phyloP scores from a whole-genome alignment of 2,113 vertebrate genomes.

The Xenopus borealis region DNA sequence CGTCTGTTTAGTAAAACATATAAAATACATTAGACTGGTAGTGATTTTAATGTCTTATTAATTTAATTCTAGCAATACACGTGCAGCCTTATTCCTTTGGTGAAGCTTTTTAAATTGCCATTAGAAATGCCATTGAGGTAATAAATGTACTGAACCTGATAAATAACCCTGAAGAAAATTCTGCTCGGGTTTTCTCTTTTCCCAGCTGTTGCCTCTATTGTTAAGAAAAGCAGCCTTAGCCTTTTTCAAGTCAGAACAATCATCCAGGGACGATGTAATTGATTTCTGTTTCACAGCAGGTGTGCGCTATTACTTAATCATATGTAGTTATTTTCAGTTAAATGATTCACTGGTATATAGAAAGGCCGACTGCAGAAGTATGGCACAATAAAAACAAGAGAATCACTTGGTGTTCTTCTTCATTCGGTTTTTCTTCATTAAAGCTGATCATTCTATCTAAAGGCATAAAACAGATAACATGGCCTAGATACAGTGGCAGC shows the following conservation, averaged over 20 bases:
- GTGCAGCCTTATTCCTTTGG: no score
- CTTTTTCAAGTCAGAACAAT: slow-evolving; percentile 29
- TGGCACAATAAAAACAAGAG: slow-evolving; percentile 1
- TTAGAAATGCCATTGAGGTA: slow-evolving; percentile 30
- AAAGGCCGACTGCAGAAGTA: neutral
- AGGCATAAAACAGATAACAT: slow-evolving; percentile 2
- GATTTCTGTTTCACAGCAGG: slow-evolving; percentile 31
- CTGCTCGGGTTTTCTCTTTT: neutral
- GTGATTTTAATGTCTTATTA: no score
- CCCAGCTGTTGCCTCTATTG: slow-evolving; percentile 12
- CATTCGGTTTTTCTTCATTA: slow-evolving; percentile 13
- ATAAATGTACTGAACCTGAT: slow-evolving; percentile 28
- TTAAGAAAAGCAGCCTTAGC: slow-evolving; percentile 3
- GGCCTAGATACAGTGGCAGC: neutral
- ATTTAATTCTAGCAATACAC: no score
- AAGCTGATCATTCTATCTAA: slow-evolving; percentile 15
- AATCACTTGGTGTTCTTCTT: neutral
- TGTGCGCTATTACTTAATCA: slow-evolving; percentile 22
- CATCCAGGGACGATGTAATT: slow-evolving; percentile 28
- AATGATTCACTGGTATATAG: neutral
- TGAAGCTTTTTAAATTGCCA: slow-evolving; percentile 36
- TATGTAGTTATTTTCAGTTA: slow-evolving; percentile 13
- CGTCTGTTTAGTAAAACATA: no score
- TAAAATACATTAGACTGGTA: no score
- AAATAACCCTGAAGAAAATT: slow-evolving; percentile 32